These are phyloP conservation scores for Pseudocheirus occidentalis DNA, from an alignment of 2,797 vertebrate species.

Conservation along the genomic window DNA sequence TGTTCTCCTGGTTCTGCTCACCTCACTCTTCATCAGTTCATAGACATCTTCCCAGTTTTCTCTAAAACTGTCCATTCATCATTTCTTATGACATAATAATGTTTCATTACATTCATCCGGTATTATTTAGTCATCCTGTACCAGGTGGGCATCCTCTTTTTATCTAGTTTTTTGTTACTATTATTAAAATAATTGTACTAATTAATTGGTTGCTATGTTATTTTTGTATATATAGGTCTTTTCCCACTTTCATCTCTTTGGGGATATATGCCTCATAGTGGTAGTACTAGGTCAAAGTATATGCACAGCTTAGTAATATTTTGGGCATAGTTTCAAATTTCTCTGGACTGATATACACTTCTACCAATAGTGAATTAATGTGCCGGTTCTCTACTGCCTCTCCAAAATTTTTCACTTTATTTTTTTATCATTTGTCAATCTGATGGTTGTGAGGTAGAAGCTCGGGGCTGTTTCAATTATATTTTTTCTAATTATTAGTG, in stretches of 20 bases:
- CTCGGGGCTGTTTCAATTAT: background rate
- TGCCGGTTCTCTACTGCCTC: background rate
- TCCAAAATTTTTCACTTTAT: background rate
- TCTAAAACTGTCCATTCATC: background rate
- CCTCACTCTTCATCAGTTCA: background rate
- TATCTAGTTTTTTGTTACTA: background rate
- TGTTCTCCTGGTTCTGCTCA: background rate
- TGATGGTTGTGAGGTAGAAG: background rate
- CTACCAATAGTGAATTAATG: background rate
- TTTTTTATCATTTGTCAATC: background rate
- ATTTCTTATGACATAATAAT: background rate
- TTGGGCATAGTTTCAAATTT: background rate
- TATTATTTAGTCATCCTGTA: background rate
- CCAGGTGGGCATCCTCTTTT: background rate
- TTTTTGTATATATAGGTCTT: background rate
- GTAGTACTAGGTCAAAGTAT: background rate
- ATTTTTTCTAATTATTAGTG: background rate
- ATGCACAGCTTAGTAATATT: background rate
- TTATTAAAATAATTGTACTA: background rate
- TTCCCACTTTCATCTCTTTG: background rate
- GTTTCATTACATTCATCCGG: background rate
- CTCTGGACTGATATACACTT: background rate
- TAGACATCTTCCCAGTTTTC: background rate
- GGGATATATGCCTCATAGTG: background rate
- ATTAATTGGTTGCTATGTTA: background rate